Evolutionary conservation across 2,888 invertebrate species (phyloP).

Genomic region (Lasius platythorax): DNA sequence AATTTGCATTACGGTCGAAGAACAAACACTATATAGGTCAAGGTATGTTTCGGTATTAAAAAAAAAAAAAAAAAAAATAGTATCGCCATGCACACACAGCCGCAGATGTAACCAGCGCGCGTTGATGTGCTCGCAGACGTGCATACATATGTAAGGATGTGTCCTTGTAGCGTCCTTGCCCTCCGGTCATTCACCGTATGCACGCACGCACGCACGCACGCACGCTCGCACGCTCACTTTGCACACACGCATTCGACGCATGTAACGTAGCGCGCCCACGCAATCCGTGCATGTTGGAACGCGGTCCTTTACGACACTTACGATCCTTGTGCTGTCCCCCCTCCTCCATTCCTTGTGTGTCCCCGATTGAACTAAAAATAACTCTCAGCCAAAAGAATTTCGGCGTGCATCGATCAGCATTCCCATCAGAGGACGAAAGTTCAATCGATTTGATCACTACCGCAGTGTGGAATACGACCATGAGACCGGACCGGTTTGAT

Average conservation of each 20-base stretch:
- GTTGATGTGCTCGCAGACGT: conserved; percentile 49
- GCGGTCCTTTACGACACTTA: conserved; percentile 78
- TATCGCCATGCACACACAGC: neutral
- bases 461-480: neutral
- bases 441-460: conserved; percentile 35
- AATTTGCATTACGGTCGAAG: neutral
- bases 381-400: conserved; percentile 75
- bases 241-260: conserved; percentile 6
- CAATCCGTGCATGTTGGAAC: conserved; percentile 70
- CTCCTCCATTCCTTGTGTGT: conserved; percentile 12
- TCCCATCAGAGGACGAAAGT: conserved; percentile 56
- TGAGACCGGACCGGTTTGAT: conserved; percentile 14
- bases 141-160: conserved; percentile 73
- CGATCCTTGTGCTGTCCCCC: conserved; percentile 48
- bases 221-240: neutral
- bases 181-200: conserved; percentile 82
- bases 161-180: conserved; percentile 85
- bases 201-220: conserved; percentile 25
- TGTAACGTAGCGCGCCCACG: conserved; percentile 60
- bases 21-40: neutral
- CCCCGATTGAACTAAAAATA: conserved; percentile 78
- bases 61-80: neutral
- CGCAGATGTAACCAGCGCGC: conserved; percentile 32
- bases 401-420: conserved; percentile 74
- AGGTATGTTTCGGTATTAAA: neutral